Evolutionary conservation across 2,797 vertebrate genomes (phyloP), one percentile per base, ranked within the genome.

Genomic region (Hylomyscus alleni): DNA sequence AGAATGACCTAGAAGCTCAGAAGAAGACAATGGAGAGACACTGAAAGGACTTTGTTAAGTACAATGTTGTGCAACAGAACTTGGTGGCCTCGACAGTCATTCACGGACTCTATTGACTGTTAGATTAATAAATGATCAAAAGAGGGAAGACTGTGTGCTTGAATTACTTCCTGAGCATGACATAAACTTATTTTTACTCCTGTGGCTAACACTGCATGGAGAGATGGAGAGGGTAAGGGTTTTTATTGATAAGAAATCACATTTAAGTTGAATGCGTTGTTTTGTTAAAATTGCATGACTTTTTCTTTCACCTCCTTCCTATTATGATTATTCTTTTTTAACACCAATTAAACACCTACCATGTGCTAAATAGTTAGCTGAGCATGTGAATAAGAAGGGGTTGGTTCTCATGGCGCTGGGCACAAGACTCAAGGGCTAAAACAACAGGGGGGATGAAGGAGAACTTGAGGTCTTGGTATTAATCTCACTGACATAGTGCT

Each of bases 321-420:
- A 40, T 69, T 52, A 85, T 81, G 82, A 76, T 97, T 73, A 97
- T 44, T 86, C 89, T 52, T 96, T 82, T 86, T 86, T 92, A 89
- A 94, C 93, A 94, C 95, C 72, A 93, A 95, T 95, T 95, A 97
- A 95, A 96, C 94, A 96, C 91, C 83, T 52, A 10, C 85, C 89
- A 77, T 93, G 94, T 77, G 91, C 80, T 94, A 96, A 97, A 58
- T 94, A 84, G 52, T 76, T 67, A 84, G 87, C 62, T 62, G 86
- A 81, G 78, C 37, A 89, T 54, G 62, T 40, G 83, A 93, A 22
- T 47, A n/a, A 75, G 44, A 26, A 29, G 20, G 50, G 77, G 88
- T 81, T 96, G 89, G 56, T 62, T 87, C 17, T 97, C 60, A 0
- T 6, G 11, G 85, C 19, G 31, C 92, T 2, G 0, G 47, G 80